Conservation (phyloP, 2,888 invertebrate genomes). For the Erannis defoliaria region DNA sequence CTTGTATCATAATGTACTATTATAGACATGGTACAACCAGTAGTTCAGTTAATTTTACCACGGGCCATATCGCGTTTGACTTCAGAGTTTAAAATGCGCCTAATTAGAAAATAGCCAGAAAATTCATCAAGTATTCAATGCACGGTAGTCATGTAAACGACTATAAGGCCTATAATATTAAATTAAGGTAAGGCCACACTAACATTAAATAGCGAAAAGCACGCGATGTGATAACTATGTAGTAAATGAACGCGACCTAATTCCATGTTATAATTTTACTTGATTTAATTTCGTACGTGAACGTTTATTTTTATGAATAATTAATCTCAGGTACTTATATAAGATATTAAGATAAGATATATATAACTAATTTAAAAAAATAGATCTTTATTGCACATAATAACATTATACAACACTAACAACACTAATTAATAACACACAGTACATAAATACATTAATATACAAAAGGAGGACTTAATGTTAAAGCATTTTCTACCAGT, state of each 20-base stretch:
- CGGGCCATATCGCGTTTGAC: neutral
- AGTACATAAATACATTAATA: too few species aligned
- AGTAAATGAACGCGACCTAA: constrained; percentile 38
- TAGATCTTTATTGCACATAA: too few species aligned
- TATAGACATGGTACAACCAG: too few species aligned
- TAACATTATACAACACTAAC: too few species aligned
- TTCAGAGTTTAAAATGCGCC: neutral
- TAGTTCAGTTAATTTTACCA: neutral
- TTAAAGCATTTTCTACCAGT: too few species aligned
- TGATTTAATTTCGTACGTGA: constrained; percentile 17
- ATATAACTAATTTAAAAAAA: too few species aligned
- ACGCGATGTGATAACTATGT: constrained; percentile 47
- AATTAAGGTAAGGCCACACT: constrained; percentile 41
- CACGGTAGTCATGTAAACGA: constrained; percentile 40
- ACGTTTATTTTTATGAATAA: constrained; percentile 13
- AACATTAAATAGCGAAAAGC: constrained; percentile 36
- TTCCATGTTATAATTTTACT: constrained; percentile 34
- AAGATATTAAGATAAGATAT: too few species aligned
- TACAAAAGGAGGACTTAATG: too few species aligned
- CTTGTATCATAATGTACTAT: too few species aligned
- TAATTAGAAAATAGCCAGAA: constrained; percentile 10
- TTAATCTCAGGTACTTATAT: too few species aligned
- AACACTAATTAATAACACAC: too few species aligned
- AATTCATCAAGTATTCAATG: constrained; percentile 38
- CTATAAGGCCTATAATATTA: constrained; percentile 45